Conservation (phyloP, 1,140 invertebrate genomes). For the Plectus sambesii region DNA sequence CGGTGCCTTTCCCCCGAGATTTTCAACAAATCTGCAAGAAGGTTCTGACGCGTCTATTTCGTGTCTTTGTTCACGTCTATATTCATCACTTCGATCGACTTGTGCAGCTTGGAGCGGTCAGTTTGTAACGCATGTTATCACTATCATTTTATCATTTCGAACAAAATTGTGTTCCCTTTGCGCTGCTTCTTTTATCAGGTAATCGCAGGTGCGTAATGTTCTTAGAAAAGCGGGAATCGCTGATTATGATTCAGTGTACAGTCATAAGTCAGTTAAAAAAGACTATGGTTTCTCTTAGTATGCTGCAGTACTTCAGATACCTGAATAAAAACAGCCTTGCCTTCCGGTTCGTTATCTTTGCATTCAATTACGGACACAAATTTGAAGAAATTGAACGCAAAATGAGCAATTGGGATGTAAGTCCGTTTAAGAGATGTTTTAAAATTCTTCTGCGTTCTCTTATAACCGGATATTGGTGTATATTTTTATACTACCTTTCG, state of each 20-base stretch:
- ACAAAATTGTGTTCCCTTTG: constrained; percentile 3
- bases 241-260: neutral
- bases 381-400: constrained; percentile 13
- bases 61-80: constrained; percentile 92
- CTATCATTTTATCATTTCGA: constrained; percentile 10
- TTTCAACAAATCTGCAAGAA: constrained; percentile 70
- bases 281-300: too few relatives aligned
- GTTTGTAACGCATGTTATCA: constrained; percentile 26
- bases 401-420: too few relatives aligned
- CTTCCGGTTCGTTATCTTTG: too few relatives aligned
- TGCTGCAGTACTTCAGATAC: too few relatives aligned
- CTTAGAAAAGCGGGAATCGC: constrained; percentile 13
- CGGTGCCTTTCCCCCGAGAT: constrained; percentile 76
- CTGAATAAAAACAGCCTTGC: neutral
- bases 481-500: too few relatives aligned
- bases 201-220: constrained; percentile 43
- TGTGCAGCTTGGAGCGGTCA: constrained; percentile 73
- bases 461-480: too few relatives aligned
- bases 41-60: constrained; percentile 75
- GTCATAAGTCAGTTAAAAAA: too few relatives aligned
- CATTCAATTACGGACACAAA: neutral
- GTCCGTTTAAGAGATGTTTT: too few relatives aligned
- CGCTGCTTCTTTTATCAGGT: constrained; percentile 7
- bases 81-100: constrained; percentile 89
- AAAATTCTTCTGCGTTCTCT: constrained; percentile 11